Conservation (phyloP, 2,888 invertebrate species). For the Congeria kusceri region DNA sequence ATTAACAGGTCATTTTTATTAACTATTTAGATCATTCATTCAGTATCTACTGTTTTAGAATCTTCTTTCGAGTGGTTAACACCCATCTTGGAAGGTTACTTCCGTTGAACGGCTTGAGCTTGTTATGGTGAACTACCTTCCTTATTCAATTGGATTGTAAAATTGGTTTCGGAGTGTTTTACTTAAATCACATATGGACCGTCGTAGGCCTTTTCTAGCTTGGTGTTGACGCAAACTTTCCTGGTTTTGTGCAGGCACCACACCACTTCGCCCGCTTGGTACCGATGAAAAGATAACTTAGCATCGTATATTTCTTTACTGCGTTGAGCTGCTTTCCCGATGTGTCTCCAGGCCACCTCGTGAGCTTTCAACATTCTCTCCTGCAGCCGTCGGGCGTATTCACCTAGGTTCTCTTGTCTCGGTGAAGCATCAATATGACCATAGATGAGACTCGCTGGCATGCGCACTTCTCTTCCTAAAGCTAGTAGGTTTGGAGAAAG, state of each 20-base stretch:
- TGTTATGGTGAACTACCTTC: conserved; percentile 43
- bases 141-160: conserved; percentile 25
- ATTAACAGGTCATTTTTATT: too few relatives aligned
- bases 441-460: conserved; percentile 36
- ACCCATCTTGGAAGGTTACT: conserved; percentile 21
- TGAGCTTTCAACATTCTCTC: conserved; percentile 38
- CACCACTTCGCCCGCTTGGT: conserved; percentile 40
- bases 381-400: conserved; percentile 29
- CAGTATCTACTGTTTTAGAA: too few relatives aligned
- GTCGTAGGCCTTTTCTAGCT: conserved; percentile 39
- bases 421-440: neutral
- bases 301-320: conserved; percentile 50
- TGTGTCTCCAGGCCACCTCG: conserved; percentile 43
- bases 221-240: conserved; percentile 32
- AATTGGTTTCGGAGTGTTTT: conserved; percentile 33
- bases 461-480: conserved; percentile 38
- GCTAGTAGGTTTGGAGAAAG: conserved; percentile 49
- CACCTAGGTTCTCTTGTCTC: neutral
- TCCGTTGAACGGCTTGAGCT: conserved; percentile 42
- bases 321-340: conserved; percentile 16
- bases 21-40: too few relatives aligned
- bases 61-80: too few relatives aligned
- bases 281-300: conserved; percentile 21
- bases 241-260: conserved; percentile 41
- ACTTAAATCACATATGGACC: conserved; percentile 39